Percentiles rank a stretch among this genome's conserved stretches.
Conservation (phyloP, 1,140 invertebrate species). For the Drosophila aff. region DNA sequence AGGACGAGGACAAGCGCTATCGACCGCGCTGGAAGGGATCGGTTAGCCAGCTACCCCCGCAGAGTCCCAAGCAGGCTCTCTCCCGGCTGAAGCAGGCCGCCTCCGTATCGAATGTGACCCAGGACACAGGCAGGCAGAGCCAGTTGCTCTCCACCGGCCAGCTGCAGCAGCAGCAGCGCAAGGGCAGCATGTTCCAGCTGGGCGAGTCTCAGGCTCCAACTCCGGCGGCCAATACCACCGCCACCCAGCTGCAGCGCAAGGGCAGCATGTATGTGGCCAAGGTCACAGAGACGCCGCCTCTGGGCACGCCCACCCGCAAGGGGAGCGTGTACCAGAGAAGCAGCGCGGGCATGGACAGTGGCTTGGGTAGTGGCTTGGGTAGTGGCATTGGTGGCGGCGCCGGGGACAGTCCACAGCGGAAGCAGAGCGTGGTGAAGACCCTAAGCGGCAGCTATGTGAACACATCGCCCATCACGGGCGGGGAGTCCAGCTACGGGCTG, state of each 20-base stretch:
- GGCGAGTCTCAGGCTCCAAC: slow-evolving; percentile 68
- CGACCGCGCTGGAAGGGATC: slow-evolving; percentile 84
- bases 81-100: slow-evolving; percentile 78
- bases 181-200: slow-evolving; percentile 73
- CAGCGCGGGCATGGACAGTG: slow-evolving; percentile 20
- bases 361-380: background rate
- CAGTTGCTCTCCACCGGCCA: slow-evolving; percentile 53
- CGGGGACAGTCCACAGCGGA: slow-evolving; percentile 61
- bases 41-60: slow-evolving; percentile 80
- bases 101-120: slow-evolving; percentile 78
- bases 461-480: slow-evolving; percentile 62
- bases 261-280: slow-evolving; percentile 72
- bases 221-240: slow-evolving; percentile 7
- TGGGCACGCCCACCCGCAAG: slow-evolving; percentile 73
- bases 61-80: slow-evolving; percentile 75
- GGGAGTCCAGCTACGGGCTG: slow-evolving; percentile 83
- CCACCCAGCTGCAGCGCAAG: slow-evolving; percentile 53
- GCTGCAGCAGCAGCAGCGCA: slow-evolving; percentile 54
- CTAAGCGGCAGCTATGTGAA: slow-evolving; percentile 67
- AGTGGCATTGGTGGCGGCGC: background rate
- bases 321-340: slow-evolving; percentile 69
- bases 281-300: slow-evolving; percentile 48
- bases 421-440: slow-evolving; percentile 73
- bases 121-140: slow-evolving; percentile 42
- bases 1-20: slow-evolving; percentile 79